These are phyloP conservation scores for Erpobdella octoculata DNA, from an alignment of 2,888 invertebrate genomes.

Conservation along the genomic window DNA sequence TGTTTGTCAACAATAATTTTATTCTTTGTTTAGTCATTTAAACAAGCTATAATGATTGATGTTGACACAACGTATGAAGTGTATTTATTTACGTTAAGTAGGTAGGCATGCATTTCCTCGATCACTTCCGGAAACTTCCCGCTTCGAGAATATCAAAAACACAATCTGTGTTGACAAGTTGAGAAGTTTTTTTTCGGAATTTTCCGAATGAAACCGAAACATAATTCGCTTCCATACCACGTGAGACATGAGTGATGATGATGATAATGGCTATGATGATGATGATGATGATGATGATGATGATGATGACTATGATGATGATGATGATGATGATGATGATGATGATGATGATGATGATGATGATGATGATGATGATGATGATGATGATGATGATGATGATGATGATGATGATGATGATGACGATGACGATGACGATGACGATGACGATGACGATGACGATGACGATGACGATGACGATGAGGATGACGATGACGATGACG, in stretches of 20 bases:
- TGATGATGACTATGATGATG: constrained; percentile 15
- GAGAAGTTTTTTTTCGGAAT: too few relatives aligned
- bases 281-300: constrained; percentile 26
- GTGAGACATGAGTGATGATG: constrained; percentile 16
- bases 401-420: neutral
- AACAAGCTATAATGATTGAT: too few relatives aligned
- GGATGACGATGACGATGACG: constrained; percentile 9
- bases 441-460: constrained; percentile 25
- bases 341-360: neutral
- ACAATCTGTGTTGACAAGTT: too few relatives aligned
- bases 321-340: constrained; percentile 20
- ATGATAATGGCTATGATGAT: constrained; percentile 24
- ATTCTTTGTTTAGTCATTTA: too few relatives aligned
- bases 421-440: constrained; percentile 19
- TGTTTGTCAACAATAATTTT: too few relatives aligned
- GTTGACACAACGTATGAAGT: too few relatives aligned
- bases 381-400: constrained; percentile 26
- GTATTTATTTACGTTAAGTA: too few relatives aligned
- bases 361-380: constrained; percentile 29
- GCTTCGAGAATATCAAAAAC: too few relatives aligned
- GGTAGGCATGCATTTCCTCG: too few relatives aligned
- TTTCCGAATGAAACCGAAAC: too few relatives aligned
- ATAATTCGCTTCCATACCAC: too few relatives aligned
- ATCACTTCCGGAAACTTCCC: too few relatives aligned
- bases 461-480: neutral